A percentile compares a stretch with the other conserved stretches of the same genome.
Evolutionary conservation across 2,888 invertebrate species (phyloP).

Genomic region (Lissonota sp.): DNA sequence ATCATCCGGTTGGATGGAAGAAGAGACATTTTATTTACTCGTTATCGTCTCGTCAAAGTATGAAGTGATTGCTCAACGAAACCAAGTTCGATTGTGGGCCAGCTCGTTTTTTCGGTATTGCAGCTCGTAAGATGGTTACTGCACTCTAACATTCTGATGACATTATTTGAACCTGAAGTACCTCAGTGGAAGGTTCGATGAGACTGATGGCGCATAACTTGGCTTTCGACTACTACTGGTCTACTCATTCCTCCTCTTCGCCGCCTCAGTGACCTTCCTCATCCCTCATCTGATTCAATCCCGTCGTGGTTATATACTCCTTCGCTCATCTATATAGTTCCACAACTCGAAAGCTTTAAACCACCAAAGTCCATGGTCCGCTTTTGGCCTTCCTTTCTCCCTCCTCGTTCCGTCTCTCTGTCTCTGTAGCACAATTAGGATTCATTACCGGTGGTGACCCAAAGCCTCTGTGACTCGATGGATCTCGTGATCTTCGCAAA

Average conservation of each 20-base stretch:
- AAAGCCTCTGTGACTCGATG: slow-evolving; percentile 31
- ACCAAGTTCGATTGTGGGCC: too few relatives aligned
- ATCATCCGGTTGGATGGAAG: too few relatives aligned
- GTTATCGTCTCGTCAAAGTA: too few relatives aligned
- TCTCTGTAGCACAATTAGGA: slow-evolving; percentile 60
- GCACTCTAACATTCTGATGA: slow-evolving; percentile 24
- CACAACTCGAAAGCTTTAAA: slow-evolving; percentile 47
- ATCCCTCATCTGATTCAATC: slow-evolving; percentile 26
- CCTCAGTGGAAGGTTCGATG: slow-evolving; percentile 18
- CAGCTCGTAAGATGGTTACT: too few relatives aligned
- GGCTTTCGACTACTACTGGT: slow-evolving; percentile 20
- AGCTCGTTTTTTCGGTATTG: too few relatives aligned
- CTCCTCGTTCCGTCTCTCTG: slow-evolving; percentile 13
- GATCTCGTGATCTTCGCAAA: slow-evolving; percentile 34
- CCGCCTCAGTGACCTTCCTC: neutral
- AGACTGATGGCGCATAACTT: slow-evolving; percentile 43
- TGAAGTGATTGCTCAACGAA: too few relatives aligned
- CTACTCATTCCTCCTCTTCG: slow-evolving; percentile 14
- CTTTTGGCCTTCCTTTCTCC: neutral
- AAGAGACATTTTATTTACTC: too few relatives aligned
- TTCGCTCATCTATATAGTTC: slow-evolving; percentile 36
- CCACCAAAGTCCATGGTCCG: slow-evolving; percentile 49
- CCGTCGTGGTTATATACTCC: slow-evolving; percentile 32
- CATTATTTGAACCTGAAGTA: slow-evolving; percentile 20
- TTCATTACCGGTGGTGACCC: slow-evolving; percentile 56